These are phyloP conservation scores for Drosophila eohydei DNA, from an alignment of 2,888 invertebrate species.

Conservation along the genomic window DNA sequence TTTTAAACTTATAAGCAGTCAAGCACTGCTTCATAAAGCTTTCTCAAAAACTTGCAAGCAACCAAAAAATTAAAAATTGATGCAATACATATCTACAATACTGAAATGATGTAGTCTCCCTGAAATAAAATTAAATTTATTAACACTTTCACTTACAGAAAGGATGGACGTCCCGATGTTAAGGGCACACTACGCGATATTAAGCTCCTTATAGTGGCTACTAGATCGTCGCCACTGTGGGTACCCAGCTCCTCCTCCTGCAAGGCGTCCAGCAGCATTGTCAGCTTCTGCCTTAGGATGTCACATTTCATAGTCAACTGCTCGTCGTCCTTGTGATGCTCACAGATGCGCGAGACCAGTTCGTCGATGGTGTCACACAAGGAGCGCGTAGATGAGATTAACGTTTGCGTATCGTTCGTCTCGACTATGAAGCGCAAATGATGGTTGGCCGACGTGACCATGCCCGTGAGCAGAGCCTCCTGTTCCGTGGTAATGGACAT, in stretches of 20 bases:
- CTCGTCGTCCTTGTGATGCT: constrained; percentile 87
- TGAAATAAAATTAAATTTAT: too few relatives aligned
- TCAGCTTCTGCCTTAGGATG: constrained; percentile 90
- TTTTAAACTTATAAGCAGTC: not conserved
- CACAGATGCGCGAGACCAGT: constrained; percentile 88
- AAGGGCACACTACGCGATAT: constrained; percentile 71
- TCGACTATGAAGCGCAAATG: constrained; percentile 95
- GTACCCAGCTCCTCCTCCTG: constrained; percentile 88
- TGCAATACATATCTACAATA: not conserved
- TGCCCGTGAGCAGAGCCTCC: constrained; percentile 87
- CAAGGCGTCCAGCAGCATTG: constrained; percentile 89
- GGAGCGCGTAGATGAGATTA: constrained; percentile 90
- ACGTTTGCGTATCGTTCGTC: constrained; percentile 90
- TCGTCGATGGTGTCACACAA: constrained; percentile 93
- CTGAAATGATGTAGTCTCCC: not conserved
- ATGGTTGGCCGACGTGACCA: constrained; percentile 91
- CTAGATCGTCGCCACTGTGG: constrained; percentile 82
- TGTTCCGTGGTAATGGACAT: constrained; percentile 86
- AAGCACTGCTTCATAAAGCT: not conserved
- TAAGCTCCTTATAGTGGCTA: constrained; percentile 81
- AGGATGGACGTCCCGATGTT: constrained; percentile 52
- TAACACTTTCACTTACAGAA: constrained; percentile 58
- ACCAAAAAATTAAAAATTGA: not conserved
- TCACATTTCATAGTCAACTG: constrained; percentile 89
- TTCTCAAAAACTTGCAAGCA: not conserved